phyloP scores from a whole-genome alignment of 2,113 vertebrate genomes.

The Hyla sarda region DNA sequence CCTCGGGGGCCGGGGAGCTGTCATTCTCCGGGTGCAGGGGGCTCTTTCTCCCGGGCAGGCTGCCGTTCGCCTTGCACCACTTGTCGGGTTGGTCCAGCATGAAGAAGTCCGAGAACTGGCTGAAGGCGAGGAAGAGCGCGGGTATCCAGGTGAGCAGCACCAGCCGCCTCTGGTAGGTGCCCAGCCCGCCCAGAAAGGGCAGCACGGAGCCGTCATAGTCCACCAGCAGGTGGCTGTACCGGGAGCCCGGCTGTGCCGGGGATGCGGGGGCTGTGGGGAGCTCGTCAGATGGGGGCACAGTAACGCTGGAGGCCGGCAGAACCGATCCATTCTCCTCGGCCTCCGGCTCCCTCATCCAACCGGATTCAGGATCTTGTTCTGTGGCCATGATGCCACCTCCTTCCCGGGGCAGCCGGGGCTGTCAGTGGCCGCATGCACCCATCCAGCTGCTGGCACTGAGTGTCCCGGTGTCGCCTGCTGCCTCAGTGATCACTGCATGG shows the following conservation, averaged over 20 bases:
- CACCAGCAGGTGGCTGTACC: conserved; percentile 80
- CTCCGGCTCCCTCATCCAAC: conserved; percentile 63
- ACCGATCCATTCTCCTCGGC: conserved; percentile 74
- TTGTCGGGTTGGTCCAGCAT: conserved; percentile 88
- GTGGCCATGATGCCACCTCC: conserved; percentile 72
- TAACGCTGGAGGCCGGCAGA: conserved; percentile 67
- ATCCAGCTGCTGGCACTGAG: conserved; percentile 27
- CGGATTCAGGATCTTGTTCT: conserved; percentile 73
- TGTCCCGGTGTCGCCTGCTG: too few species aligned
- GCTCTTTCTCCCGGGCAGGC: not conserved
- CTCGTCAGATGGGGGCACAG: conserved; percentile 56
- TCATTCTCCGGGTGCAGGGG: not conserved
- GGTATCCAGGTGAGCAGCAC: conserved; percentile 96
- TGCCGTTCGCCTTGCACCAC: conserved; percentile 76
- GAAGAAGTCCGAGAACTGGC: conserved; percentile 96
- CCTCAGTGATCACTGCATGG: too few species aligned
- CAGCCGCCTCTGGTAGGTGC: conserved; percentile 86
- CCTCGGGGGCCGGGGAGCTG: conserved; percentile 9
- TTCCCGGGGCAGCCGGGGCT: conserved; percentile 52
- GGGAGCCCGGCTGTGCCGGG: conserved; percentile 61
- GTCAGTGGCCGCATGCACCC: conserved; percentile 34
- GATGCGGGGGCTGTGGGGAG: conserved; percentile 54
- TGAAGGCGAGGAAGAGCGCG: conserved; percentile 92
- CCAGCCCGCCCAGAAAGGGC: conserved; percentile 90
- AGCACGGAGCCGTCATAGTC: conserved; percentile 91